A percentile compares a stretch with the other conserved stretches of the same genome.
Evolutionary conservation across 2,113 vertebrate genomes (phyloP).

Genomic region (Myrmecobius fasciatus): DNA sequence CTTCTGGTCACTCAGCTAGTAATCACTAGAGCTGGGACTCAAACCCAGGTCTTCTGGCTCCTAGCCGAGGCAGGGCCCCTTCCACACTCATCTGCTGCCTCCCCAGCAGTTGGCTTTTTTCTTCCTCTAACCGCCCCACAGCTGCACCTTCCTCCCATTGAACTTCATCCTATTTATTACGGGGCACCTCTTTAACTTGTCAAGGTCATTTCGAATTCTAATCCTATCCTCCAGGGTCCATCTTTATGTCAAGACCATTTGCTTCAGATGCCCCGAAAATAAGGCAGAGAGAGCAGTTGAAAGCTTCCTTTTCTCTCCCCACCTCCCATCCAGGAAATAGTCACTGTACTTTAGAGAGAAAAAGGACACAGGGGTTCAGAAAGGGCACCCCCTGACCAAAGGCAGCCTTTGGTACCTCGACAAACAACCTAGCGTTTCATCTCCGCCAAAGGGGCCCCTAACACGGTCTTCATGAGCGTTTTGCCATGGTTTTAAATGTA

Average conservation of each 20-base stretch:
- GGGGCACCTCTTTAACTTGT: neutral
- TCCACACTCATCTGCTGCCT: neutral
- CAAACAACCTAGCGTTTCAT: constrained; percentile 15
- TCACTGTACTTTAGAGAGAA: neutral
- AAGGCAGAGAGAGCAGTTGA: neutral
- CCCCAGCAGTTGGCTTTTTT: neutral
- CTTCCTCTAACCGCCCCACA: neutral
- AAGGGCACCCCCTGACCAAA: neutral
- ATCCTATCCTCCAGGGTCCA: neutral
- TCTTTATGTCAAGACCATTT: neutral
- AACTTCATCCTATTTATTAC: neutral
- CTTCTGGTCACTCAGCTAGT: neutral
- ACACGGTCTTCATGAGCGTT: accelerated
- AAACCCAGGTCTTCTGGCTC: neutral
- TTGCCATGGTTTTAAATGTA: constrained; percentile 20
- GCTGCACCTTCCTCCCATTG: neutral
- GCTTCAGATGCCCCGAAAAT: neutral
- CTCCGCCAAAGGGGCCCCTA: neutral
- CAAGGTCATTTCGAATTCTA: neutral
- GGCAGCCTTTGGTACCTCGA: neutral
- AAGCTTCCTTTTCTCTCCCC: neutral
- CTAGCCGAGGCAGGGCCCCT: neutral
- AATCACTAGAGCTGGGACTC: neutral
- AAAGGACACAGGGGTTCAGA: neutral
- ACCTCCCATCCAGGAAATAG: neutral